phyloP scores from a whole-genome alignment of 2,797 vertebrate species.

The Sebastolobus alascanus region DNA sequence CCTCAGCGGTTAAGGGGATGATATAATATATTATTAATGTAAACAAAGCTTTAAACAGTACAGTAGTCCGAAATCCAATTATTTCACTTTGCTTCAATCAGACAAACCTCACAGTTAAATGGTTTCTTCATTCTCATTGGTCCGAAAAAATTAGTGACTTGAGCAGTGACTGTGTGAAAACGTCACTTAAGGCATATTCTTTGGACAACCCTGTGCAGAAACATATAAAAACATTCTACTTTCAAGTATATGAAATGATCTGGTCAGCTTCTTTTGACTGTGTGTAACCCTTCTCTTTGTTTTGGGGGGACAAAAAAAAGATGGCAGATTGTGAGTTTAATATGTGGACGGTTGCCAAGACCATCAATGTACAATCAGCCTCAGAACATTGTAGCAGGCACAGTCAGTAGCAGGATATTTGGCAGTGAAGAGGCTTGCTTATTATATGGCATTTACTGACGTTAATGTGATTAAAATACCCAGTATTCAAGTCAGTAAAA shows the following conservation, averaged over 20 bases:
- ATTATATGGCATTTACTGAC: conserved; percentile 30
- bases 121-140: conserved; percentile 75
- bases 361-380: conserved; percentile 20
- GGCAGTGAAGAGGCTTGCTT: conserved; percentile 58
- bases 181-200: conserved; percentile 80
- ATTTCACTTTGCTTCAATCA: conserved; percentile 52
- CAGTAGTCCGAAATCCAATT: conserved; percentile 77
- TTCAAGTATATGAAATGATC: conserved; percentile 74
- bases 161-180: conserved; percentile 57
- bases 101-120: conserved; percentile 60
- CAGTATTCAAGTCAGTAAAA: conserved; percentile 33
- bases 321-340: conserved; percentile 17
- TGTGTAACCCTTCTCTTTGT: conserved; percentile 28
- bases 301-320: not conserved
- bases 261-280: conserved; percentile 50
- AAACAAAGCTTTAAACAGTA: conserved; percentile 85
- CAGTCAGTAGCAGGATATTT: conserved; percentile 44
- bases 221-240: conserved; percentile 74
- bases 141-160: conserved; percentile 58
- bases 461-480: conserved; percentile 26
- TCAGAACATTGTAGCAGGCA: conserved; percentile 17
- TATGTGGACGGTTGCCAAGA: conserved; percentile 25
- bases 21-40: conserved; percentile 89
- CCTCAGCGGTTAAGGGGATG: conserved; percentile 69
- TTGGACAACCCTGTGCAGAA: conserved; percentile 83